These are phyloP conservation scores for Melieria omissa DNA, from an alignment of 2,888 invertebrate species.

Conservation along the genomic window DNA sequence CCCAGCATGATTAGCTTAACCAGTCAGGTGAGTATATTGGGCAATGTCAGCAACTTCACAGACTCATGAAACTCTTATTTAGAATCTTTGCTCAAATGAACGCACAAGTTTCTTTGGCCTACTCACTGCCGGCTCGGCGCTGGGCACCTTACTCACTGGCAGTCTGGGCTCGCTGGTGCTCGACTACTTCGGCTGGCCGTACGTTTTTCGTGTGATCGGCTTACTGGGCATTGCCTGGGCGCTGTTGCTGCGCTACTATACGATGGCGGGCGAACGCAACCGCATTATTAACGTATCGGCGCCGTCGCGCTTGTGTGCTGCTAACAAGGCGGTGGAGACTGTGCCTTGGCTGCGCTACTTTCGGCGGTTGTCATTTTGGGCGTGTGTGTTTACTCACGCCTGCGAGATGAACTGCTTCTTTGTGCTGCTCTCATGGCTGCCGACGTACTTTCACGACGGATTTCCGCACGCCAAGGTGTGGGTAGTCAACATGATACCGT, in stretches of 20 bases:
- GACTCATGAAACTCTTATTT: not conserved
- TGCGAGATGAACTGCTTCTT: constrained; percentile 80
- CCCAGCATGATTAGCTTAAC: constrained; percentile 78
- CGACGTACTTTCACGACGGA: constrained; percentile 78
- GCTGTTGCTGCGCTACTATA: constrained; percentile 69
- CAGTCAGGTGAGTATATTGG: constrained; percentile 65
- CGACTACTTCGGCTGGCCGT: constrained; percentile 74
- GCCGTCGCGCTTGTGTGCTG: constrained; percentile 62
- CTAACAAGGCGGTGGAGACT: constrained; percentile 58
- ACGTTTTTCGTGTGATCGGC: constrained; percentile 75
- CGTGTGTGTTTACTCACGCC: constrained; percentile 77
- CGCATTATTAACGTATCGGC: constrained; percentile 65
- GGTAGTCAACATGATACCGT: constrained; percentile 79
- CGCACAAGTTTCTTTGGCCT: constrained; percentile 76
- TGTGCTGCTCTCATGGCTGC: constrained; percentile 78
- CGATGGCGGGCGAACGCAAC: constrained; percentile 65
- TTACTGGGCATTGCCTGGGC: constrained; percentile 72
- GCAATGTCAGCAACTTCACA: not conserved
- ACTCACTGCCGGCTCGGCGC: constrained; percentile 72
- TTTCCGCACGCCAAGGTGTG: constrained; percentile 76
- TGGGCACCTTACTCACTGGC: constrained; percentile 75
- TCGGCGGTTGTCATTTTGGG: constrained; percentile 73
- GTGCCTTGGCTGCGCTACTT: constrained; percentile 74
- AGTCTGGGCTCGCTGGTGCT: constrained; percentile 75
- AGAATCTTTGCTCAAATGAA: constrained; percentile 73